Base-by-base conservation (phyloP, 2,888 invertebrate genomes). In the Yponomeuta evonymella region DNA sequence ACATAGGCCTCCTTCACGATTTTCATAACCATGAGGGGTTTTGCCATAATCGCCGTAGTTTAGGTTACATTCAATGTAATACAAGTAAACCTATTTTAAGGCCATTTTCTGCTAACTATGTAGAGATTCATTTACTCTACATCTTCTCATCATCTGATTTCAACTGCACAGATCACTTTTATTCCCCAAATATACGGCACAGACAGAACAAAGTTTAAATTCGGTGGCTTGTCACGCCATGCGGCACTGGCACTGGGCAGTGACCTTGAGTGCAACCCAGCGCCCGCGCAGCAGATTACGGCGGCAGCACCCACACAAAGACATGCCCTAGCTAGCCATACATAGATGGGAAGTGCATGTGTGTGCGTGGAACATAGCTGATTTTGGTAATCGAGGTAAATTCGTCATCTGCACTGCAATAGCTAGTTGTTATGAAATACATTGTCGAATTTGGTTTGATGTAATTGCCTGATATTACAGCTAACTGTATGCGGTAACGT, bases 201-300 rank as follows among this genome's bases (percentile, higher is more conserved):
- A 10, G n/a, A 30, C 12, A 23, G 11, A 30, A 48, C 51, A n/a
- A 12, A 30, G 58, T 62, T 36, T 30, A 63, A 70, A 70, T 63
- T 43, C 63, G 63, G n/a, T 62, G 62, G 23, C 51, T 11, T n/a
- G 84, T 80, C 81, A 84, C 79, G 79, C 77, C 68, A 43, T 8
- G 43, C 43, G 43, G 43, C 43, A 43, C 36, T 36, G 36, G 48
- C 76, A 76, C 83, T 90, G 89, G 89, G 80, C 90, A 89, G 89
- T 90, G 88, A 88, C 90, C 90, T 90, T 83, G 82, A 81, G 76
- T 76, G 77, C 78, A 51, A 75, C 78, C 79, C 70, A 68, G 73
- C 82, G 86, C 86, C 80, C 81, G 82, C 85, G 87, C 87, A 87
- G 81, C 84, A 86, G 83, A 85, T 85, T 84, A 83, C 80, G 78